phyloP scores from a whole-genome alignment of 2,113 vertebrate species.

The Paratilapia polleni region DNA sequence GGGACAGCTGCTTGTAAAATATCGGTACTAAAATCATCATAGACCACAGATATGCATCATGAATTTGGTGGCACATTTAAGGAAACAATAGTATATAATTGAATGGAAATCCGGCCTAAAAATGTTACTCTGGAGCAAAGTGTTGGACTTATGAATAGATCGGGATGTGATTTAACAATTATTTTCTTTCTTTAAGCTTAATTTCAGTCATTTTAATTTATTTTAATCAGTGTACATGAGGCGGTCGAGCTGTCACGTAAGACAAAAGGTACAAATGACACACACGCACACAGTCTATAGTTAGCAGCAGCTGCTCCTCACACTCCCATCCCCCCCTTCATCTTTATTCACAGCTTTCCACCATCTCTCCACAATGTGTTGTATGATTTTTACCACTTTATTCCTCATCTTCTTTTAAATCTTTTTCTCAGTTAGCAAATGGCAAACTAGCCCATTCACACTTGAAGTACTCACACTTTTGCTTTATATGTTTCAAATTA shows the following conservation, averaged over 20 bases:
- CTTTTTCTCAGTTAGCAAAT: neutral
- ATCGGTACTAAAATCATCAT: neutral
- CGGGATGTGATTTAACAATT: neutral
- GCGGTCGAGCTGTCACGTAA: neutral
- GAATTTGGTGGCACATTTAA: neutral
- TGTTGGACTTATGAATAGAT: neutral
- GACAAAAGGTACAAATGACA: constrained; percentile 19
- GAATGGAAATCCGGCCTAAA: neutral
- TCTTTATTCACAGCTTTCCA: constrained; percentile 12
- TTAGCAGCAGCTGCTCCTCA: constrained; percentile 50
- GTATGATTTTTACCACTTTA: constrained; percentile 11
- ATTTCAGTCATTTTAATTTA: neutral
- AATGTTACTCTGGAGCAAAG: neutral
- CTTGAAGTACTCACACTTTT: neutral
- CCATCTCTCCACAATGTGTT: neutral
- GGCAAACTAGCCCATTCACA: neutral
- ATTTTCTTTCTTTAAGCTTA: neutral
- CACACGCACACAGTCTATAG: constrained; percentile 1
- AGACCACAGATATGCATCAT: too few species aligned
- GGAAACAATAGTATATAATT: neutral
- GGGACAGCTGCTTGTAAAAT: neutral
- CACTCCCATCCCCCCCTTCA: constrained; percentile 28
- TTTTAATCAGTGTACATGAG: neutral
- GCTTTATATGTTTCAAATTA: neutral
- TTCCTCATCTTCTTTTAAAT: neutral